These are phyloP conservation scores for Zygaena filipendulae DNA, from an alignment of 2,888 invertebrate species.

Conservation along the genomic window DNA sequence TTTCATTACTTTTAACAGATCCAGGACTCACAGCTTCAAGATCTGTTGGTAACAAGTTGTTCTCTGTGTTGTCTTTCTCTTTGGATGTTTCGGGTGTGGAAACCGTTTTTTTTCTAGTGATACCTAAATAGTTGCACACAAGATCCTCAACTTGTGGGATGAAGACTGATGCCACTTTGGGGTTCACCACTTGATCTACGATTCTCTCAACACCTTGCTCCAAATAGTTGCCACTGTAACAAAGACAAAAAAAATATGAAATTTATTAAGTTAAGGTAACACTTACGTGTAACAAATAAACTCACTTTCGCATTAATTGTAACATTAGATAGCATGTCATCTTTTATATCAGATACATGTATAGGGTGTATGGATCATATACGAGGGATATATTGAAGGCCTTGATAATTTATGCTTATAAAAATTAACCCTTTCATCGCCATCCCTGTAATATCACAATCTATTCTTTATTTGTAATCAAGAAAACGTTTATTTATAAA, in stretches of 20 bases:
- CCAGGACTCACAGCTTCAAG: constrained; percentile 86
- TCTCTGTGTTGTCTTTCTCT: constrained; percentile 29
- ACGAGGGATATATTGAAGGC: no score
- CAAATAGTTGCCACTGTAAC: constrained; percentile 83
- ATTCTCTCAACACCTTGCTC: constrained; percentile 94
- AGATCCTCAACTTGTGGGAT: constrained; percentile 92
- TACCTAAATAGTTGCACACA: constrained; percentile 86
- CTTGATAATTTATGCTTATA: no score
- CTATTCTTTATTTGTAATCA: no score
- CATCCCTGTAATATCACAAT: no score
- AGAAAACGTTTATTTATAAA: no score
- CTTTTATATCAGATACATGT: no score
- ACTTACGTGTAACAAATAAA: no score
- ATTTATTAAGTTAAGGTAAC: neutral
- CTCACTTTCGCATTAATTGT: no score
- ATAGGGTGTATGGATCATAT: no score
- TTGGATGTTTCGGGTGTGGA: constrained; percentile 32
- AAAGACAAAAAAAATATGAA: constrained; percentile 9
- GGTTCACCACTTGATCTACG: constrained; percentile 95
- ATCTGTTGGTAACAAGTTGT: constrained; percentile 76
- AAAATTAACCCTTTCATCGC: no score
- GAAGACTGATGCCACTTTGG: constrained; percentile 88
- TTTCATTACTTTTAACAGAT: constrained; percentile 73
- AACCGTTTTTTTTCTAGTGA: constrained; percentile 73
- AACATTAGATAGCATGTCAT: no score